These are phyloP conservation scores for Synaphobranchus kaupii DNA, from an alignment of 2,797 vertebrate species.

Conservation along the genomic window DNA sequence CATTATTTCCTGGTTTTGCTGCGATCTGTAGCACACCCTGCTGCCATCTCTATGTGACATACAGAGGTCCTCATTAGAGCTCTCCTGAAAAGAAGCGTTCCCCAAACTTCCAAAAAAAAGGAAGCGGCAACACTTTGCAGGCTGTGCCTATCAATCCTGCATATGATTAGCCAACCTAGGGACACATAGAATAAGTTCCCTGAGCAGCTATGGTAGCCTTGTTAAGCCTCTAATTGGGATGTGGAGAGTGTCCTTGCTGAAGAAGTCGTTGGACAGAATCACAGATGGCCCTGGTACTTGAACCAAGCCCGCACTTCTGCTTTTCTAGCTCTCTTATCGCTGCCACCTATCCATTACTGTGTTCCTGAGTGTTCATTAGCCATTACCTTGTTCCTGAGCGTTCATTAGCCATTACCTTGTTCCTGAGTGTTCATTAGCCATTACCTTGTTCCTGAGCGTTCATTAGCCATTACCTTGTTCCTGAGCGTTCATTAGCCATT, in stretches of 20 bases:
- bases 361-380: neutral
- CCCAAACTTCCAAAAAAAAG: neutral
- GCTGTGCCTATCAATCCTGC: neutral
- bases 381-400: neutral
- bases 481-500: too few species aligned
- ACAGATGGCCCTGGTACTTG: neutral
- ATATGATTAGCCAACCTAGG: neutral
- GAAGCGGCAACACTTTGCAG: neutral
- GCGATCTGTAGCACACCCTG: neutral
- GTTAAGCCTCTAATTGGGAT: neutral
- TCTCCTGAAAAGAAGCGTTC: neutral
- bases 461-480: too few species aligned
- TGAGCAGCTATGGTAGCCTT: neutral
- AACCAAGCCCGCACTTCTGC: conserved; percentile 11
- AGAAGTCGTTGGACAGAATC: neutral
- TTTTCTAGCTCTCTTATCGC: conserved; percentile 13
- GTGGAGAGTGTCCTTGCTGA: neutral
- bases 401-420: neutral
- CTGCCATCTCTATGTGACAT: neutral
- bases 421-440: neutral
- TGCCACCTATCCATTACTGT: neutral
- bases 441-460: neutral
- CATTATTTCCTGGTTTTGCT: conserved; percentile 1
- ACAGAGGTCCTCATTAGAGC: neutral
- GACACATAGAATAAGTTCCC: neutral